phyloP scores from a whole-genome alignment of 2,888 invertebrate species.

The Morpho helenor region DNA sequence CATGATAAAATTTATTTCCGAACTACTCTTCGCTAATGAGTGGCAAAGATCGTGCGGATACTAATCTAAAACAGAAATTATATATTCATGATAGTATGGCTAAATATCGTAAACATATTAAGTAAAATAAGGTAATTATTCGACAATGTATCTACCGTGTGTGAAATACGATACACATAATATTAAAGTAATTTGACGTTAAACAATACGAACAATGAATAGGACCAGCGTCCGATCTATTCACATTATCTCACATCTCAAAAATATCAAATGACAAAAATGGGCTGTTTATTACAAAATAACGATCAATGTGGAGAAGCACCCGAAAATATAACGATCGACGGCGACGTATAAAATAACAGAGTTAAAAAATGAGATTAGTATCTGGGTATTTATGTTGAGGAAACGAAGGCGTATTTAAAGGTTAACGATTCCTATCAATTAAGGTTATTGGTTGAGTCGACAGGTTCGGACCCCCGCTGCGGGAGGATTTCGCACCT shows the following conservation, averaged over 20 bases:
- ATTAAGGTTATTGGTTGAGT: constrained; percentile 75
- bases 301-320: constrained; percentile 65
- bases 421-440: constrained; percentile 77
- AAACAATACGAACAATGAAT: constrained; percentile 53
- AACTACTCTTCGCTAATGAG: too few relatives aligned
- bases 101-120: too few relatives aligned
- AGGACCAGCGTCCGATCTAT: constrained; percentile 57
- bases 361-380: constrained; percentile 64
- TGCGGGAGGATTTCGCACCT: constrained; percentile 62
- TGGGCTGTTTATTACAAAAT: constrained; percentile 74
- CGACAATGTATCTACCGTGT: too few relatives aligned
- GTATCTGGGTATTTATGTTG: constrained; percentile 73
- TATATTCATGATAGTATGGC: too few relatives aligned
- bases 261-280: constrained; percentile 76
- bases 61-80: too few relatives aligned
- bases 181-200: constrained; percentile 44
- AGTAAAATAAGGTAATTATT: too few relatives aligned
- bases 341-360: constrained; percentile 62
- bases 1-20: too few relatives aligned
- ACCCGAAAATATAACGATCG: constrained; percentile 75
- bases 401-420: constrained; percentile 70
- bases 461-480: constrained; percentile 65
- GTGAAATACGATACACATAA: too few relatives aligned
- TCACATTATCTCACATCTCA: constrained; percentile 58
- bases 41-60: too few relatives aligned